Percentiles rank a stretch among this genome's conserved stretches.
phyloP scores from a whole-genome alignment of 2,888 invertebrate genomes.

The Leptopilina myrica region DNA sequence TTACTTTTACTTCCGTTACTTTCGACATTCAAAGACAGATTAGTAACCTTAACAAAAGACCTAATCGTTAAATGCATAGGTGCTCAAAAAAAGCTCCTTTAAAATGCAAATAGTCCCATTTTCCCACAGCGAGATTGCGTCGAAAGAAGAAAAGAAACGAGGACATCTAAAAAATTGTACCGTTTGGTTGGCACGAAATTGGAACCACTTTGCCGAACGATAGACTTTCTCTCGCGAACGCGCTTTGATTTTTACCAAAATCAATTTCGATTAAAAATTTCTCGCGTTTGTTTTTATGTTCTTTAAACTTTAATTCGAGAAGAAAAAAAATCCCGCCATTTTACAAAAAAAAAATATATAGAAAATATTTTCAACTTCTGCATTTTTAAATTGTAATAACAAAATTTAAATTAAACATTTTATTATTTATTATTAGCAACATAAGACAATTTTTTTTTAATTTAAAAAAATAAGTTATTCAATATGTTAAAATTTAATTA shows the following conservation, averaged over 20 bases:
- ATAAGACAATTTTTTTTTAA: too few species aligned
- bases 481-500: too few species aligned
- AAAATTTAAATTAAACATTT: too few species aligned
- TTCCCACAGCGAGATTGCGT: background rate
- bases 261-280: constrained; percentile 16
- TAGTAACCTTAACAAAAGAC: constrained; percentile 38
- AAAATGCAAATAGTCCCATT: constrained; percentile 34
- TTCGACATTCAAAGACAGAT: constrained; percentile 31
- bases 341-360: too few species aligned
- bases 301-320: too few species aligned
- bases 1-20: constrained; percentile 21
- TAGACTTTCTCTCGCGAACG: background rate
- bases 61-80: constrained; percentile 20
- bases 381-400: too few species aligned
- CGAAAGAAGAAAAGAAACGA: constrained; percentile 28
- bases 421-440: too few species aligned
- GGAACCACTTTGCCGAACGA: constrained; percentile 21
- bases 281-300: too few species aligned
- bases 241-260: constrained; percentile 22
- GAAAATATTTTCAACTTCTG: too few species aligned
- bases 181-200: background rate
- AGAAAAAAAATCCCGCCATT: too few species aligned
- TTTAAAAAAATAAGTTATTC: too few species aligned
- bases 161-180: constrained; percentile 26
- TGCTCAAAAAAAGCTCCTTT: constrained; percentile 30